A percentile compares a stretch with the other conserved stretches of the same genome.
phyloP scores from a whole-genome alignment of 2,113 vertebrate genomes.

The Corythornis vintsioides region DNA sequence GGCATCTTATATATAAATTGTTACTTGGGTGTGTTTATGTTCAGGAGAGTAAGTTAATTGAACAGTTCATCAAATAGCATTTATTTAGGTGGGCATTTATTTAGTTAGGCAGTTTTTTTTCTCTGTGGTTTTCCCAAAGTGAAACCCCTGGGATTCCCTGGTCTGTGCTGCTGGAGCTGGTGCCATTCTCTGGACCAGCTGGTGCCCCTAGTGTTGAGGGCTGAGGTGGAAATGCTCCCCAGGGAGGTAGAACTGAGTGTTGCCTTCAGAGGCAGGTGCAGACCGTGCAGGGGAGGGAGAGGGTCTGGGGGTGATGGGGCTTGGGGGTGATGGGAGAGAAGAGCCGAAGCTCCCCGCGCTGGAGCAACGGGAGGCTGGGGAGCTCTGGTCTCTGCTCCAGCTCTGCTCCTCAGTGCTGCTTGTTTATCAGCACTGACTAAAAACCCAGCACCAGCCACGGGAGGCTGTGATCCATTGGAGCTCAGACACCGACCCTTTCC shows the following conservation, averaged over 20 bases:
- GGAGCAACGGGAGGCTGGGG: not conserved
- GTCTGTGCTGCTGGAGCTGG: fast-evolving
- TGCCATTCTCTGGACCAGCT: too few relatives aligned
- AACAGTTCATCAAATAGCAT: fast-evolving
- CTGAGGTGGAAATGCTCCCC: not conserved
- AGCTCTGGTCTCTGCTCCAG: not conserved
- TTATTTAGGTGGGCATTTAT: not conserved
- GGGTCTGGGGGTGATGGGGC: not conserved
- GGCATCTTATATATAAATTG: not conserved
- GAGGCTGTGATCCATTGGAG: not conserved
- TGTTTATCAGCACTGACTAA: not conserved
- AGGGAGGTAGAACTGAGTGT: fast-evolving
- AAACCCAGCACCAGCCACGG: not conserved
- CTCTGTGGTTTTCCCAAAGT: not conserved
- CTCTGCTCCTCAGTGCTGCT: not conserved
- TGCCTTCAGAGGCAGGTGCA: not conserved
- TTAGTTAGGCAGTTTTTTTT: not conserved
- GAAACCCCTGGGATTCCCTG: not conserved
- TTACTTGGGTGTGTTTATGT: not conserved
- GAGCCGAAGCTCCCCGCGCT: fast-evolving
- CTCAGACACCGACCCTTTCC: not conserved
- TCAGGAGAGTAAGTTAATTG: not conserved
- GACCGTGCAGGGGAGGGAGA: not conserved
- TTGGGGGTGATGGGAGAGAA: not conserved
- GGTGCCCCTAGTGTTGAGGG: too few relatives aligned